Evolutionary conservation across 1,140 invertebrate species (phyloP).

Genomic region (Magallana gigas): DNA sequence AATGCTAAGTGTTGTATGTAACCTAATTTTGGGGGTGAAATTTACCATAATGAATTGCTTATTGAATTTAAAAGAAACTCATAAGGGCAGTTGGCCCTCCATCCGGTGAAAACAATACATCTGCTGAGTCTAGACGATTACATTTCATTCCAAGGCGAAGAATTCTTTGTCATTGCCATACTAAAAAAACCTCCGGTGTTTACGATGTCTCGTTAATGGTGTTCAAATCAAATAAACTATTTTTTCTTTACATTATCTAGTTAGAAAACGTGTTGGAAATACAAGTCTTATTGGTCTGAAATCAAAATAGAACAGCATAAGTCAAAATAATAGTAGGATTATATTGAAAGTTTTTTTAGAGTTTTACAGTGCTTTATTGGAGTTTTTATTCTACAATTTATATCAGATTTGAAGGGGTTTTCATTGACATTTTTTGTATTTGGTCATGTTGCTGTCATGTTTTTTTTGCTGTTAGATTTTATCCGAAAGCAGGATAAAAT

Average conservation of each 20-base stretch:
- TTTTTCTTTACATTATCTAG: neutral
- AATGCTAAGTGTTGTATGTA: no score
- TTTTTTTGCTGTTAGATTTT: neutral
- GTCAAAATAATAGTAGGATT: neutral
- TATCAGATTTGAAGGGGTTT: neutral
- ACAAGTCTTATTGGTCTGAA: neutral
- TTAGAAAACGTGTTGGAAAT: neutral
- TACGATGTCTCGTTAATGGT: neutral
- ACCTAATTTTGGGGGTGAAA: no score
- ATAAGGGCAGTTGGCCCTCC: neutral
- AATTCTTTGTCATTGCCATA: conserved; percentile 22
- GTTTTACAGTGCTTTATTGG: neutral
- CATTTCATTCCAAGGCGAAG: conserved; percentile 23
- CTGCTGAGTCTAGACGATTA: neutral
- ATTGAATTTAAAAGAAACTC: neutral
- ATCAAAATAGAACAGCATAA: conserved; percentile 23
- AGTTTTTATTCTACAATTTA: neutral
- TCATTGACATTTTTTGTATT: neutral
- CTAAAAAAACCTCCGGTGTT: conserved; percentile 16
- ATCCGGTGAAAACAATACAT: conserved; percentile 9
- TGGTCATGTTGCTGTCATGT: conserved; percentile 3
- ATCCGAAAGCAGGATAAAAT: neutral
- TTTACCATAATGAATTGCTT: no score
- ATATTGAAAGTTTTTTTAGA: neutral
- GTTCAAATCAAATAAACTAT: neutral